Percentiles rank a stretch among this genome's conserved stretches.
Evolutionary conservation across 2,113 vertebrate genomes (phyloP).

Genomic region (Nothobranchius kuhntae): DNA sequence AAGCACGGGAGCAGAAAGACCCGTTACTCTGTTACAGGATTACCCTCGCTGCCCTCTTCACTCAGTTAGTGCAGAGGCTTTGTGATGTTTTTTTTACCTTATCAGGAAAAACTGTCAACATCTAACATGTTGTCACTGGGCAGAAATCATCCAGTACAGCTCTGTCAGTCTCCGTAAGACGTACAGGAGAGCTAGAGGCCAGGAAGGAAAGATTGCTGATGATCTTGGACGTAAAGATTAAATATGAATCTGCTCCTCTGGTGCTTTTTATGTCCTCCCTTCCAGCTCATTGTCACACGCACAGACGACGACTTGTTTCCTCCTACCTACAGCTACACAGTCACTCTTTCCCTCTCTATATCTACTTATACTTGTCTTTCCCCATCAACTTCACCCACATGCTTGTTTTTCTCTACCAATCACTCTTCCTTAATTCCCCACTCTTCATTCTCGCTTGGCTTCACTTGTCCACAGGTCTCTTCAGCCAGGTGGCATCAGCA

Average conservation of each 20-base stretch:
- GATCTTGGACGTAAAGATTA: conserved; percentile 31
- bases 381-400: conserved; percentile 27
- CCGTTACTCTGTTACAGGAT: conserved; percentile 32
- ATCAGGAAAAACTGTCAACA: conserved; percentile 1
- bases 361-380: conserved; percentile 41
- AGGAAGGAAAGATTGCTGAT: conserved; percentile 30
- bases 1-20: conserved; percentile 48
- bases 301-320: conserved; percentile 1
- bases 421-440: not conserved
- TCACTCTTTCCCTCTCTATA: conserved; percentile 17
- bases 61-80: conserved; percentile 25
- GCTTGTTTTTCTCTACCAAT: conserved; percentile 5
- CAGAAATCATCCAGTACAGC: conserved; percentile 18
- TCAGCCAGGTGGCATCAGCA: conserved; percentile 89
- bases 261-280: conserved; percentile 22
- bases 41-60: conserved; percentile 20
- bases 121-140: conserved; percentile 30
- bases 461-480: conserved; percentile 82
- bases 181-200: not conserved
- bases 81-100: conserved; percentile 31
- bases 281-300: conserved; percentile 14
- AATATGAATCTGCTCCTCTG: conserved; percentile 32
- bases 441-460: not conserved
- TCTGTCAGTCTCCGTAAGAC: conserved; percentile 17
- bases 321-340: conserved; percentile 23